Base-by-base conservation (phyloP, 2,113 vertebrate species). In the Nibea albiflora region DNA sequence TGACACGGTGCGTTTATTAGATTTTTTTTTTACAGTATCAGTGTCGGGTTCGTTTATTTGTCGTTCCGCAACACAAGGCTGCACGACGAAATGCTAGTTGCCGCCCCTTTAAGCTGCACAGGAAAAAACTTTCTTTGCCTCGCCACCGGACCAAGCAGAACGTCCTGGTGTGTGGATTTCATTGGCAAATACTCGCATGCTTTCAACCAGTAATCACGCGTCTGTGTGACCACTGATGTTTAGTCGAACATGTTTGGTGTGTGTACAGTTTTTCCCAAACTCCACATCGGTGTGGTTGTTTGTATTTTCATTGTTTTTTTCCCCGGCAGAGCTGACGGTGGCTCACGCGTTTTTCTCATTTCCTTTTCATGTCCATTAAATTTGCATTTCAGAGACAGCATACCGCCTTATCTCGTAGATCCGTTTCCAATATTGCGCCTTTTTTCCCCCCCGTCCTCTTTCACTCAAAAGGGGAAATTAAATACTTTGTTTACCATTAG, bases 301-400 rank as follows among this genome's bases (percentile, higher is more conserved):
- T 69, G 60, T 72, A 63, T 76, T 61, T 56, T 63, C 56, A 65
- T 50, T 61, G 52, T 39, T 80, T 86, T 72, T 74, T 79, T n/a
- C n/a, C 24, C 70, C 72, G 62, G 52, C 22, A 49, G 71, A 86
- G 80, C 61, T 80, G 64, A 71, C 73, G 62, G 78, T 69, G 73
- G 67, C 72, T 62, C 44, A 11, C 54, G 15, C 3, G 69, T 63
- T 76, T 81, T 68, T 60, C 28, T 86, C 73, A 80, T 88, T 85
- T 88, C 77, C 83, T 84, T 90, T 92, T 89, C 56, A 86, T 88
- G 84, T 83, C 71, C 46, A 73, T 82, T 70, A 68, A 79, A 93
- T 93, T 91, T 86, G 84, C 87, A 93, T 92, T 91, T 93, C 76
- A 84, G 66, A 89, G 80, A 80, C 67, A 26, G 69, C 47, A 76